Percentiles rank a stretch among this genome's conserved stretches.
Conservation (phyloP, 2,797 vertebrate species). For the Poecilia gillii region DNA sequence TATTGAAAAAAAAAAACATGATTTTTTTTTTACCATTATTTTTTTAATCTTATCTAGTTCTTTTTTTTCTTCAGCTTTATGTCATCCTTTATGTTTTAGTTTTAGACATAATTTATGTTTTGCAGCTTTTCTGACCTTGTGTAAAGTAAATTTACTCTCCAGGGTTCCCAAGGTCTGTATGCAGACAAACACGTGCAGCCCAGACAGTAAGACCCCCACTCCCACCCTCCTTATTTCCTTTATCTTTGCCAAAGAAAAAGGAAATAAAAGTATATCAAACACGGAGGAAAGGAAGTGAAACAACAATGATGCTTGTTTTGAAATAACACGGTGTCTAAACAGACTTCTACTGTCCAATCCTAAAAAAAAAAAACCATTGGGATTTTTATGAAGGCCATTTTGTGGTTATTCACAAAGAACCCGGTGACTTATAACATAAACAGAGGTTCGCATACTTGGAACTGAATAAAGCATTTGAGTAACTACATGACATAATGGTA, state of each 20-base stretch:
- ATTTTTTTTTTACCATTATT: neutral
- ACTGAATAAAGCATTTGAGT: neutral
- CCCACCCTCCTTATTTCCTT: neutral
- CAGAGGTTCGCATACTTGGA: neutral
- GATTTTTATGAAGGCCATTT: neutral
- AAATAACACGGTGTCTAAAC: neutral
- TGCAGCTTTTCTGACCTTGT: neutral
- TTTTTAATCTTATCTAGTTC: neutral
- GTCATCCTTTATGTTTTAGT: neutral
- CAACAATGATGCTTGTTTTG: neutral
- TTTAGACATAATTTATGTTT: neutral
- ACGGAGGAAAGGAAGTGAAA: neutral
- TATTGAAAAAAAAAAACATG: neutral
- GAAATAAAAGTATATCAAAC: neutral
- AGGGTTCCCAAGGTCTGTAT: neutral
- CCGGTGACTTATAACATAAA: neutral
- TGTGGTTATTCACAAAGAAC: neutral
- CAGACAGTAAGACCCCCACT: neutral
- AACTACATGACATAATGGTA: neutral
- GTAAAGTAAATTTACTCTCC: neutral
- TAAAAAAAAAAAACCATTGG: neutral
- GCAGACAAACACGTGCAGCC: neutral
- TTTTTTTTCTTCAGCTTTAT: neutral
- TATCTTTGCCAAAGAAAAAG: neutral
- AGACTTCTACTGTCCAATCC: neutral